Evolutionary conservation across 2,797 vertebrate genomes (phyloP), one percentile per base, ranked within the genome.

Genomic region (Pseudochirops corinnae): DNA sequence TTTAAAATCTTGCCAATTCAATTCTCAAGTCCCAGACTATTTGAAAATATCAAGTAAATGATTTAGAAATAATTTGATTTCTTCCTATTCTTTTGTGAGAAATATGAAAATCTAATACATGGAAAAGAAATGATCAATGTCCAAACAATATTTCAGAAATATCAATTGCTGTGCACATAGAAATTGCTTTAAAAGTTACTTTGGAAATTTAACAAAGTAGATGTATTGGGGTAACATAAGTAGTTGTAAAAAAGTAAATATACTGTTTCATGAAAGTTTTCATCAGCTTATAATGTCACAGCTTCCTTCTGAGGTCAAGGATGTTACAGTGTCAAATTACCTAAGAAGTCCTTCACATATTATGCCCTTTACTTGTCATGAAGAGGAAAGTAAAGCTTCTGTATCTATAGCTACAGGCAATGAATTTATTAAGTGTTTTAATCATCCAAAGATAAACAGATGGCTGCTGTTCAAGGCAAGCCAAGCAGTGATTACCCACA

Each of bases 401-500:
- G 58, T 67, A 96, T 97, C 94, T 95, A 60, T 90, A 93, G 74
- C 94, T 95, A 97, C 93, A 97, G 96, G 93, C 26, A 96, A 92
- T 97, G 97, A 60, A 96, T 97, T 98, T 98, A 98, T 98, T 98
- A 98, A 98, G 98, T 96, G 56, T 74, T 9, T 90, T 95, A 97
- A 93, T 98, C 97, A 98, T 97, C 50, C 96, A 96, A 98, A 98
- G 94, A 98, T 98, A 98, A 98, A 98, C 98, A 98, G 98, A 98
- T 98, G 98, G 97, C 94, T 98, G 94, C 94, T 98, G 96, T 98
- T 98, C 98, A 98, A 98, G 94, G 92, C 97, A 96, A 97, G 94
- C 92, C 98, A 98, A 96, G 93, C 95, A 98, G 93, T 98, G 97
- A 98, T 98, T 99, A 98, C 97, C 97, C 93, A 98, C 98, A 98